Base-by-base conservation (phyloP, 1,140 invertebrate species). In the Planococcus citri region DNA sequence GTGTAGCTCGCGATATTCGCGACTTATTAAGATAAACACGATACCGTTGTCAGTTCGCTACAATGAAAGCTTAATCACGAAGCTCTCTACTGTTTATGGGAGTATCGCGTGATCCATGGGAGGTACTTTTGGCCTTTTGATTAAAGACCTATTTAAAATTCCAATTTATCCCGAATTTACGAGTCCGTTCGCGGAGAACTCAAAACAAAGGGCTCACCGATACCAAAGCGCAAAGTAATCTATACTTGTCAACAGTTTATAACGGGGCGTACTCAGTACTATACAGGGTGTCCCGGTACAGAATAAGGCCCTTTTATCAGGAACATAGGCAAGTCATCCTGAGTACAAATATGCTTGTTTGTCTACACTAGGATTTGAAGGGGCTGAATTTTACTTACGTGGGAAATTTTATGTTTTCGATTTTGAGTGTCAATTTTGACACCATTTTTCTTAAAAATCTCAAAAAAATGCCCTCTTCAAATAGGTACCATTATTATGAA, bases 91-190 rank as follows among this genome's bases (percentile, higher is more conserved):
- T 64, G 10, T 64, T 64, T 64, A 64, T 64, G 60, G 22, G 60
- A 64, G 60, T 64, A 64, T 64, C 25, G 60, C 60, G 60, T 64
- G 60, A 64, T 64, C 60, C 60, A 64, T 64, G 60, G 60, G 60
- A 25, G 60, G 60, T 64, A 64, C 60, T 64, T 64, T 64, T 64
- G 60, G 60, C 60, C 60, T 64, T 64, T 64, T 64, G 60, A 64
- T 64, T 64, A 64, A 64, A 64, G 60, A 64, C 60, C 60, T 64
- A 64, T 64, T 64, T 64, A 64, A 64, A 64, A 64, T 64, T 64
- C 60, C 60, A 64, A 64, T 64, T 64, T 64, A 64, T 64, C 60
- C 60, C 60, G 21, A 25, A 25, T 64, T 64, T 27, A 64, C 22
- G 60, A 64, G 60, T 27, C 22, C 10, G 9, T 24, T 64, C 60